These are phyloP conservation scores for Caranx melampygus DNA, from an alignment of 2,113 vertebrate genomes.

Conservation along the genomic window DNA sequence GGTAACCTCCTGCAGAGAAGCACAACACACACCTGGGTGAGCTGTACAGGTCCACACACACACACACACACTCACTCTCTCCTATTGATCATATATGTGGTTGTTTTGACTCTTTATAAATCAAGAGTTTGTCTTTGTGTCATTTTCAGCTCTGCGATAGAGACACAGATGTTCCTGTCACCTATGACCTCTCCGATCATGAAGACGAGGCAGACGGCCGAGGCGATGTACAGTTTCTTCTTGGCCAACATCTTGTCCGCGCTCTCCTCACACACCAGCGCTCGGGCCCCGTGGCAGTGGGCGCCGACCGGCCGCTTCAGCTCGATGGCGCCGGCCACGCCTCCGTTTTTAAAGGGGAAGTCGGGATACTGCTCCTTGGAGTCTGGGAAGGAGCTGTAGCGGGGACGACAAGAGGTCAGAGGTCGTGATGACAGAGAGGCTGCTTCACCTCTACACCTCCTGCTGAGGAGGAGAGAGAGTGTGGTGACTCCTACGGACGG, in stretches of 20 bases:
- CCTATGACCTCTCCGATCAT: constrained; percentile 94
- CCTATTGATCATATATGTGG: too few relatives aligned
- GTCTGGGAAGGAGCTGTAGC: constrained; percentile 80
- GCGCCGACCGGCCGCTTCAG: constrained; percentile 68
- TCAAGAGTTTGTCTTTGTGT: background rate
- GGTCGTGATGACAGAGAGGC: background rate
- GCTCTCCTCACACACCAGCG: constrained; percentile 51
- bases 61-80: too few relatives aligned
- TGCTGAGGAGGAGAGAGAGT: too few relatives aligned
- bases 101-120: too few relatives aligned
- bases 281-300: constrained; percentile 82
- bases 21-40: background rate
- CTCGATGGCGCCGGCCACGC: constrained; percentile 75
- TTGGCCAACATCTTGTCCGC: constrained; percentile 83
- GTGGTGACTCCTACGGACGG: too few relatives aligned
- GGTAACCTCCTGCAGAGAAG: constrained; percentile 88
- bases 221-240: constrained; percentile 92
- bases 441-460: background rate
- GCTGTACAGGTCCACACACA: too few relatives aligned
- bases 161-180: constrained; percentile 26
- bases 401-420: background rate
- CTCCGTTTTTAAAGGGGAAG: constrained; percentile 78
- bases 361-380: constrained; percentile 75
- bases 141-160: background rate
- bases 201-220: constrained; percentile 91